Conservation (phyloP, 2,797 vertebrate genomes). For the Sphenodon punctatus region DNA sequence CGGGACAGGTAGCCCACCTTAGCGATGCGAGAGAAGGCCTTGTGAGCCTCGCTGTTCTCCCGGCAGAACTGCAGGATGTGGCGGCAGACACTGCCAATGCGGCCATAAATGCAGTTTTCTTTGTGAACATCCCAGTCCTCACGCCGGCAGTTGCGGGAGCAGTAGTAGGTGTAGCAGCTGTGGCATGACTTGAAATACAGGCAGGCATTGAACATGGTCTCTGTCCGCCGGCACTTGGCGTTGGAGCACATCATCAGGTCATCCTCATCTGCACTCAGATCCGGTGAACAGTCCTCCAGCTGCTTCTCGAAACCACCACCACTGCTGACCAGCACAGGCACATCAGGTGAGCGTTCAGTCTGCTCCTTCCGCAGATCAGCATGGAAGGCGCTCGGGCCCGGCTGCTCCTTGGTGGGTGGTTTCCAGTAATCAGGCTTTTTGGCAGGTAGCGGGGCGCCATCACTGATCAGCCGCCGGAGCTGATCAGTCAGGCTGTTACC, state of each 20-base stretch:
- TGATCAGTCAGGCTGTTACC: slow-evolving; percentile 82
- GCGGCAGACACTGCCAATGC: slow-evolving; percentile 91
- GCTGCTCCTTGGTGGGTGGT: slow-evolving; percentile 79
- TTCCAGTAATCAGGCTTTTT: slow-evolving; percentile 61
- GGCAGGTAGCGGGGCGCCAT: slow-evolving; percentile 73
- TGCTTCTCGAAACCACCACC: slow-evolving; percentile 80
- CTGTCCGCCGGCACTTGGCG: slow-evolving; percentile 88
- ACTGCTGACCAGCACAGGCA: accelerated
- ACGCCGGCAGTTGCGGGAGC: slow-evolving; percentile 92
- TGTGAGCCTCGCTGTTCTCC: slow-evolving; percentile 90
- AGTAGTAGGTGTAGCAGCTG: slow-evolving; percentile 98
- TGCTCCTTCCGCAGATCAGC: slow-evolving; percentile 76
- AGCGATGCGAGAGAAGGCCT: slow-evolving; percentile 94
- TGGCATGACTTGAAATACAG: slow-evolving; percentile 98
- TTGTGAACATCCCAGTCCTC: slow-evolving; percentile 96
- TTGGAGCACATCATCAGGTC: slow-evolving; percentile 95
- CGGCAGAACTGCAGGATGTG: slow-evolving; percentile 92
- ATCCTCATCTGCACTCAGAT: slow-evolving; percentile 91
- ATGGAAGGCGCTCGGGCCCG: slow-evolving; percentile 80
- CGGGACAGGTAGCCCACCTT: slow-evolving; percentile 94
- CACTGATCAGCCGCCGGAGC: slow-evolving; percentile 86
- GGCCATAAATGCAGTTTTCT: slow-evolving; percentile 89
- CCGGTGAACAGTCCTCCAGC: slow-evolving; percentile 84
- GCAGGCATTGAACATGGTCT: slow-evolving; percentile 95
- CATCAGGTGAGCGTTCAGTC: slow-evolving; percentile 43